Evolutionary conservation across 2,113 vertebrate genomes (phyloP).

Genomic region (Megaleporinus macrocephalus): DNA sequence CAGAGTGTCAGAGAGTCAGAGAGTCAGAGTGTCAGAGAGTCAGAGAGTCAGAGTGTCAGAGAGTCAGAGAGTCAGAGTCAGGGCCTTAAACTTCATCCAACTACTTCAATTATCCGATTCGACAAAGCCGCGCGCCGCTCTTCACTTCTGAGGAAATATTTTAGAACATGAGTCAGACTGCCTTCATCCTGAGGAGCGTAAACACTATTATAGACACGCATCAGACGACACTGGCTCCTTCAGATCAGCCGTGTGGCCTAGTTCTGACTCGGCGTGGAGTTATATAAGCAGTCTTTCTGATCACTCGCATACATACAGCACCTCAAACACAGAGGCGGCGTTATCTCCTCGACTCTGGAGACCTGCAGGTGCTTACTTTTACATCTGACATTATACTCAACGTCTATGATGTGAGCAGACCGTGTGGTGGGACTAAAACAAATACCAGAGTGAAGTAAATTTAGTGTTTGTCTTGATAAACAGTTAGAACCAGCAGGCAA

Average conservation of each 20-base stretch:
- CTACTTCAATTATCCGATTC: not conserved
- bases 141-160: not conserved
- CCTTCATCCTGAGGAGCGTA: not conserved
- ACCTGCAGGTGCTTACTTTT: not conserved
- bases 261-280: slow-evolving; percentile 24
- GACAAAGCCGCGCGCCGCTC: not conserved
- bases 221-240: not conserved
- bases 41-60: too few species aligned
- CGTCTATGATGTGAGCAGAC: too few species aligned
- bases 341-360: not conserved
- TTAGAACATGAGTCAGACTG: not conserved
- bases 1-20: too few species aligned
- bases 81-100: not conserved
- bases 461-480: too few species aligned
- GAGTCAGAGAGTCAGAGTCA: not conserved
- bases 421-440: too few species aligned
- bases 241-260: slow-evolving; percentile 12
- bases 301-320: slow-evolving; percentile 16
- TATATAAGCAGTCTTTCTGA: slow-evolving; percentile 25
- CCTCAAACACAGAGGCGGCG: not conserved
- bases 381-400: too few species aligned
- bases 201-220: not conserved
- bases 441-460: too few species aligned
- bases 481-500: too few species aligned
- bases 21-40: too few species aligned